A percentile compares a stretch with the other conserved stretches of the same genome.
Conservation (phyloP, 2,113 vertebrate species). For the Cyphomyrus plagiostoma region DNA sequence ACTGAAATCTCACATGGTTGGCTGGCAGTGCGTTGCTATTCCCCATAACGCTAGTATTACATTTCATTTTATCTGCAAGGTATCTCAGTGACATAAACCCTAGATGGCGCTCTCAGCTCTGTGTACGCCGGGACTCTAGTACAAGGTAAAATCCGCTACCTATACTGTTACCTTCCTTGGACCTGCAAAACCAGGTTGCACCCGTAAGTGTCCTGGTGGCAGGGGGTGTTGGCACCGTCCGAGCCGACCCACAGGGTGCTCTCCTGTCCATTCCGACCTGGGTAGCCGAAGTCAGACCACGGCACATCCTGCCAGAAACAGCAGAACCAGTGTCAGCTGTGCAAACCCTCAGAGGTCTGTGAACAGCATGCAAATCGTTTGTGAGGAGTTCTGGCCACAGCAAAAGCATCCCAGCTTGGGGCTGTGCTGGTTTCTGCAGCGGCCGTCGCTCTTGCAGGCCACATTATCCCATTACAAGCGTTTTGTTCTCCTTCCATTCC, state of each 20-base stretch:
- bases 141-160: background rate
- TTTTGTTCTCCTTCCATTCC: slow-evolving; percentile 35
- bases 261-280: slow-evolving; percentile 75
- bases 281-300: slow-evolving; percentile 91
- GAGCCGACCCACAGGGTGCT: slow-evolving; percentile 93
- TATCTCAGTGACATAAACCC: background rate
- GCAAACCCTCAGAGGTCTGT: background rate
- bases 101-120: background rate
- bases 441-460: background rate
- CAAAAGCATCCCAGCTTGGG: background rate
- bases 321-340: background rate
- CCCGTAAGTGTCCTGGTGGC: slow-evolving; percentile 88
- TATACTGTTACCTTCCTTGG: slow-evolving; percentile 79
- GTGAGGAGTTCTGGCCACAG: background rate
- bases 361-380: background rate
- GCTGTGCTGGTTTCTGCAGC: background rate
- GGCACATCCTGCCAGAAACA: slow-evolving; percentile 67
- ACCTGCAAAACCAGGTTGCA: slow-evolving; percentile 92
- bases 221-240: slow-evolving; percentile 82
- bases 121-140: background rate
- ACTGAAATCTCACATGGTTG: background rate
- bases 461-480: background rate
- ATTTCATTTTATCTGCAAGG: background rate
- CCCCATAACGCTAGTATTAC: background rate
- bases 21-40: background rate